These are phyloP conservation scores for Halictus quadricinctus DNA, from an alignment of 2,888 invertebrate species.

Conservation along the genomic window DNA sequence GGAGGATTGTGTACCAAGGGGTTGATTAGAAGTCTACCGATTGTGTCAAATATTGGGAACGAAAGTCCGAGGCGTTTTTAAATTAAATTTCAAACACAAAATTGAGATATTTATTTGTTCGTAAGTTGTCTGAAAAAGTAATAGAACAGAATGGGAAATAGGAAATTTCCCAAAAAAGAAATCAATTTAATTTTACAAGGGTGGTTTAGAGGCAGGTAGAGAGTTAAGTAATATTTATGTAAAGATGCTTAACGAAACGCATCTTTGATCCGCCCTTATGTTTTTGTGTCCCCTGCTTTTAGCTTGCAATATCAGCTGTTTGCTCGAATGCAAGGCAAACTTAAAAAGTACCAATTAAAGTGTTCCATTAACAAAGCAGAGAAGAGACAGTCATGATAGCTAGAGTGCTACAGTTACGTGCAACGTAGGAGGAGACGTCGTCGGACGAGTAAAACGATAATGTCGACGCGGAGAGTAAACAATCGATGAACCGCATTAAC, in stretches of 20 bases:
- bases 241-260: neutral
- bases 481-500: constrained; percentile 10
- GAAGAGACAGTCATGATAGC: neutral
- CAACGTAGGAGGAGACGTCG: neutral
- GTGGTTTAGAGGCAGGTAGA: no score
- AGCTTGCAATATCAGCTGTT: neutral
- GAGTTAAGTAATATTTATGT: neutral
- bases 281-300: neutral
- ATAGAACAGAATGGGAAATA: no score
- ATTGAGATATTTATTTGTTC: no score
- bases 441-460: constrained; percentile 17
- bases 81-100: no score
- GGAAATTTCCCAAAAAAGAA: no score
- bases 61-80: neutral
- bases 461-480: constrained; percentile 5
- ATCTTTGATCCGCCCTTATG: neutral
- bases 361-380: constrained; percentile 9
- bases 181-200: no score
- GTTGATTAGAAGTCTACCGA: neutral
- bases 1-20: neutral
- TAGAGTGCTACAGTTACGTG: constrained; percentile 3
- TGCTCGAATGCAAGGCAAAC: neutral
- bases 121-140: no score
- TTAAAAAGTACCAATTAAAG: neutral
- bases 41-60: neutral